Evolutionary conservation across 2,888 invertebrate genomes (phyloP), one percentile per base, ranked within the genome.

Genomic region (Yponomeuta evonymella): DNA sequence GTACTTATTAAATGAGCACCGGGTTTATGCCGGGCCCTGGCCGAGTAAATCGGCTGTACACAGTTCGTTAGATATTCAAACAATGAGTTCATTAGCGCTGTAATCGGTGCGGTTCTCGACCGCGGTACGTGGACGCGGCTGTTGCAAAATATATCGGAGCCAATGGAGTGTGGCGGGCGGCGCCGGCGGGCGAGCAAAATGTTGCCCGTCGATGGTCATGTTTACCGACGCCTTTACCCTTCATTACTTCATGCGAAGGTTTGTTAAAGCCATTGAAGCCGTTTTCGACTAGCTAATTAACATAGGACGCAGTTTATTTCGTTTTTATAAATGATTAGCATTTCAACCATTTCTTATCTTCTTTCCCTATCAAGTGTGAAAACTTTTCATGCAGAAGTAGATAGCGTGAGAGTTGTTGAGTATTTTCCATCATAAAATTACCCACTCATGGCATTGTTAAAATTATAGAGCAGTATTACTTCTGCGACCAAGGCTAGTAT

Each of bases 31-130:
- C 74, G 69, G 43, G 73, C 74, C 74, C 72, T 74, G 75, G 74
- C 73, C 73, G 77, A 77, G 78, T 77, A 81, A 82, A 82, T 83
- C 78, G 78, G 78, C 76, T 78, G 79, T 76, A 79, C 77, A 80
- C 83, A 83, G 87, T 89, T 90, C 90, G 88, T 91, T 91, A 90
- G 87, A 86, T 83, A 81, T 81, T 79, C 86, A 89, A 90, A 91
- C 89, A 90, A 89, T 88, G 85, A 85, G 83, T 90, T 91, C 90
- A 91, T 91, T 90, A 90, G 88, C 79, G 84, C 79, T 83, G 83
- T 88, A 90, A 91, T 89, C 83, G 86, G 78, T 82, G 86, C 79
- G 84, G 85, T 81, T 79, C 82, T 81, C 81, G 78, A 79, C 81
- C 81, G 77, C 77, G 67, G 73, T 74, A 73, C 74, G 75, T 75